Base-by-base conservation (phyloP, 2,113 vertebrate species). In the Montifringilla adamsi region DNA sequence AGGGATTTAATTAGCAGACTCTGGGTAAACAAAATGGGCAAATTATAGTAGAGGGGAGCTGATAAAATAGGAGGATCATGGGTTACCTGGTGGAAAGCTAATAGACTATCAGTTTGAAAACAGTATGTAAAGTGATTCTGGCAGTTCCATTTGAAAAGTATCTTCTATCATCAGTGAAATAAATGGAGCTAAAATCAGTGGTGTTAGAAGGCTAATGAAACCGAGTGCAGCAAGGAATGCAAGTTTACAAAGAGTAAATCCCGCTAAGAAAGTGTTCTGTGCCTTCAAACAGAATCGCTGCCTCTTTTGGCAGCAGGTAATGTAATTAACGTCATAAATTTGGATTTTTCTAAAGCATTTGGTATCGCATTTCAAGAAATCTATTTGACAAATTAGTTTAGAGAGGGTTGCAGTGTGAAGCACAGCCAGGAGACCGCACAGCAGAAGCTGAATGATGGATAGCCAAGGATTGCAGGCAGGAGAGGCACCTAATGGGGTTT, bases 101-200 rank as follows among this genome's bases (percentile, higher is more conserved):
- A 96, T 96, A 77, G 95, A 49, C 75, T 92, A 68, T 75, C 72
- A 74, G 79, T 95, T 60, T 81, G 72, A 92, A 92, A 94, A 68
- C 88, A 80, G 85, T 95, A 86, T 93, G 93, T 66, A 90, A 80
- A 93, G 89, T 79, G 69, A 84, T 94, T 87, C 84, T 95, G 91
- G 84, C 91, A 89, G 94, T 87, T 97, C 93, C 66, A 88, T 95
- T 95, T 91, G 84, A 95, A 87, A 92, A 95, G 81, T 79, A 94
- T 66, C 88, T 95, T 90, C 83, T 90, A 50, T 95, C 86, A 81
- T 96, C 83, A 96, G 88, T 73, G 83, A 62, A 94, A 92, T 84
- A 96, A 93, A 92, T 78, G 80, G 88, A 92, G 60, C 53, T 94
- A 84, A 96, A 94, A 90, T 86, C 88, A 44, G 49, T 35, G 69